These are phyloP conservation scores for Cygnus olor DNA, from an alignment of 2,797 vertebrate species.

Conservation along the genomic window DNA sequence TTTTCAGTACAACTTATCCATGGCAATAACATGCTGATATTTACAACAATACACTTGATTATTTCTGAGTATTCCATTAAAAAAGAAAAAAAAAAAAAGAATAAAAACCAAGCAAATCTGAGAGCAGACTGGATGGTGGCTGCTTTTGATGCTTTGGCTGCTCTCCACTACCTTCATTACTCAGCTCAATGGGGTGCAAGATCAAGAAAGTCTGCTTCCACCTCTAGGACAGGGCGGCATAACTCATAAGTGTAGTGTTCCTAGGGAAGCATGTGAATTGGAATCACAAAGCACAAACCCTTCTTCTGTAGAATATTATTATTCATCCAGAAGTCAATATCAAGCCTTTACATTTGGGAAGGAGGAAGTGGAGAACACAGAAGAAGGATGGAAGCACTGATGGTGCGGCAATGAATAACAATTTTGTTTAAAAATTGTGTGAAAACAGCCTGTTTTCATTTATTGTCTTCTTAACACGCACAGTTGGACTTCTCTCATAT, in stretches of 20 bases:
- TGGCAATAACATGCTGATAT: not conserved
- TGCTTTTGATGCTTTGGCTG: not conserved
- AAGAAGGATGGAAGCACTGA: slow-evolving; percentile 2
- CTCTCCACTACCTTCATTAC: not conserved
- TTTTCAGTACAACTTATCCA: not conserved
- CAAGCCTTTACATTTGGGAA: not conserved
- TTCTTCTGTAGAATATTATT: not conserved
- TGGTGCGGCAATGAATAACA: not conserved
- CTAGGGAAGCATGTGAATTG: not conserved
- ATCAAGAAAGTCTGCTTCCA: not conserved
- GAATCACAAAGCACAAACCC: not conserved
- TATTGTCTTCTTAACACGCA: slow-evolving; percentile 18
- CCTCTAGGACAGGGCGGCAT: not conserved
- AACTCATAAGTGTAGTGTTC: not conserved
- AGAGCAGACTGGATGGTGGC: not conserved
- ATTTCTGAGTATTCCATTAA: not conserved
- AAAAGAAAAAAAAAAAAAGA: not conserved
- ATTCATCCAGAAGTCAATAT: not conserved
- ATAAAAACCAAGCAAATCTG: not conserved
- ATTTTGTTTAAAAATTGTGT: slow-evolving; percentile 16
- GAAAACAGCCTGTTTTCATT: not conserved
- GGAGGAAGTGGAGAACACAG: not conserved
- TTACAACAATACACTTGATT: slow-evolving; percentile 26
- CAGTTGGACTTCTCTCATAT: not conserved
- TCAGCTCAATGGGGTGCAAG: not conserved